Percentiles rank a stretch among this genome's conserved stretches.
These are phyloP conservation scores for Anguilla marmorata DNA, from an alignment of 2,797 vertebrate genomes.

Conservation along the genomic window DNA sequence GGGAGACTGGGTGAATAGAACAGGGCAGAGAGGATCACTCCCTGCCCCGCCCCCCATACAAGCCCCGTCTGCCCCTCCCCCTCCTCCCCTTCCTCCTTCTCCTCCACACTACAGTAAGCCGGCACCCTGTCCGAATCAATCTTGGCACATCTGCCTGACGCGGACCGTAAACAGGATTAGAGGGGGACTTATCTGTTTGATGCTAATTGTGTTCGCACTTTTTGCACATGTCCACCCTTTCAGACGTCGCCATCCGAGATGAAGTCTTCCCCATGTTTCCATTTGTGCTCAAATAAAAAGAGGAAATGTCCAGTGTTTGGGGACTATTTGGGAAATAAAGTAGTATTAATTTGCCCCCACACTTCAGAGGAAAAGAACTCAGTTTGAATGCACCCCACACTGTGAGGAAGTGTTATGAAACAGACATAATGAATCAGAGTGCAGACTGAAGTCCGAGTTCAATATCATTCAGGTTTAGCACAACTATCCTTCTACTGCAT, in stretches of 20 bases:
- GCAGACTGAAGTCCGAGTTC: not conserved
- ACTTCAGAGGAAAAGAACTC: constrained; percentile 67
- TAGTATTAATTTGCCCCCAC: constrained; percentile 57
- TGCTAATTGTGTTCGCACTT: constrained; percentile 85
- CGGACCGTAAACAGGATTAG: constrained; percentile 88
- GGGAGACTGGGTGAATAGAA: constrained; percentile 56
- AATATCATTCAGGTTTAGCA: not conserved
- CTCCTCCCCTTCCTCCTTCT: constrained; percentile 35
- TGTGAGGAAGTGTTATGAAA: constrained; percentile 61
- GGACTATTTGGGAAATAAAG: constrained; percentile 51
- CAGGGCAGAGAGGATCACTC: constrained; percentile 61
- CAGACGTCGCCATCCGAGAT: constrained; percentile 62
- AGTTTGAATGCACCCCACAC: constrained; percentile 62
- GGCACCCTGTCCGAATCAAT: constrained; percentile 83
- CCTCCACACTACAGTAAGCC: constrained; percentile 78
- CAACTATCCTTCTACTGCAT: not conserved
- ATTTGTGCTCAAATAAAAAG: constrained; percentile 49
- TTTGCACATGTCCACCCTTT: constrained; percentile 79
- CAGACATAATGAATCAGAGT: constrained; percentile 32
- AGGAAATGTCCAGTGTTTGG: constrained; percentile 37
- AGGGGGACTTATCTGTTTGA: constrained; percentile 86
- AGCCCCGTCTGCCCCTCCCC: not conserved
- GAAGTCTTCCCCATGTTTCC: constrained; percentile 42
- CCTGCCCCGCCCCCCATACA: constrained; percentile 69
- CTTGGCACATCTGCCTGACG: constrained; percentile 87